Percentiles rank a stretch among this genome's conserved stretches.
phyloP scores from a whole-genome alignment of 1,140 invertebrate species.

The Drosophila miranda region DNA sequence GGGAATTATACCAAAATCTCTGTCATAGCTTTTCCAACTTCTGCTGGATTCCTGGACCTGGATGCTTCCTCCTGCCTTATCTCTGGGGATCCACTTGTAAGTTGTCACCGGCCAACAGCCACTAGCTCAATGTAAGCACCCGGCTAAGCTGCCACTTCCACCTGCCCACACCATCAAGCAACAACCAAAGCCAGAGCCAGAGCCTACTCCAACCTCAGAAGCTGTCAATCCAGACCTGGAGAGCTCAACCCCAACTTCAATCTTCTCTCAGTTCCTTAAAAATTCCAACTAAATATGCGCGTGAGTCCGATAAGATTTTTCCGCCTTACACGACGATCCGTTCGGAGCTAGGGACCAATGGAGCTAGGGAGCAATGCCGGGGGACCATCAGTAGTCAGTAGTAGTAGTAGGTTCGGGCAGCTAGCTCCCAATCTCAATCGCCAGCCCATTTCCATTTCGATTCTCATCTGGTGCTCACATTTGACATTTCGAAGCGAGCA shows the following conservation, averaged over 20 bases:
- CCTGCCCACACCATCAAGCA: not conserved
- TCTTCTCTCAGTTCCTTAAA: constrained; percentile 28
- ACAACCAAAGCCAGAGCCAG: not conserved
- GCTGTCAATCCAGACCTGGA: not conserved
- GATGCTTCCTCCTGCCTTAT: constrained; percentile 25
- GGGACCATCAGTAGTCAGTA: constrained; percentile 10
- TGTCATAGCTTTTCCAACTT: constrained; percentile 17
- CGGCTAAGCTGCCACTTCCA: constrained; percentile 28
- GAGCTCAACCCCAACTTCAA: not conserved
- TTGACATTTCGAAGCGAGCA: constrained; percentile 78
- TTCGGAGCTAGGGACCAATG: not conserved
- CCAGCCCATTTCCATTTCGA: constrained; percentile 46
- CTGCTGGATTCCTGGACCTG: not conserved
- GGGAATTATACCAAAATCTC: constrained; percentile 14
- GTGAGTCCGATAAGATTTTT: constrained; percentile 71
- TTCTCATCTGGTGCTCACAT: constrained; percentile 71
- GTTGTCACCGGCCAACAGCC: constrained; percentile 63
- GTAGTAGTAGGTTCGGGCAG: constrained; percentile 9
- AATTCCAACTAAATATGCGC: constrained; percentile 76
- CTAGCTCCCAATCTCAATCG: constrained; percentile 40
- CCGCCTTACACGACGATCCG: constrained; percentile 34
- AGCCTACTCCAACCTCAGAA: too few relatives aligned
- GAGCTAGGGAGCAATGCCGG: too few relatives aligned
- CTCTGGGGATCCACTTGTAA: constrained; percentile 47
- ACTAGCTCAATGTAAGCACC: constrained; percentile 62